Base-by-base conservation (phyloP, 1,140 invertebrate genomes). In the Drosophila subobscura region DNA sequence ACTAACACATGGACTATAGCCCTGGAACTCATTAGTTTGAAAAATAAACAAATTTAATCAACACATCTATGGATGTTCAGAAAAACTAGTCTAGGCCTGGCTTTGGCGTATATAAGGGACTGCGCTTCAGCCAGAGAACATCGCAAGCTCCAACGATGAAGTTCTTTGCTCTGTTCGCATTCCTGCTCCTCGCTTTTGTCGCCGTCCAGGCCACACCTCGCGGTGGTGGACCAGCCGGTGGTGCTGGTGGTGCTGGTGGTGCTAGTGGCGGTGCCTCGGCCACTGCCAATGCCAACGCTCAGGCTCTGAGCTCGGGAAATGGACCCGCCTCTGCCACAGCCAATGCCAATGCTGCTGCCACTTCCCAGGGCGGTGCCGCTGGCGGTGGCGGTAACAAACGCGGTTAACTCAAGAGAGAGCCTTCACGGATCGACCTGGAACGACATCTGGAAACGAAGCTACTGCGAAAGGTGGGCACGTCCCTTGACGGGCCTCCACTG, bases 21-120 rank as follows among this genome's bases (percentile, higher is more conserved):
- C 52, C 14, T 54, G 63, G 66, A 50, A 37, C 25, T n/a, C n/a
- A 53, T 53, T 14, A 46, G 55, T 49, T 45, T 16, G 23, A 37
- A 50, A 58, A 25, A 59, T 14, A 56, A 53, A 41, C 2, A 60
- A 55, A 55, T 23, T 20, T 50, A 22, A 55, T 20, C 25, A 44
- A 55, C n/a, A 16, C 10, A 41, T 42, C 8, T 4, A 52, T n/a
- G n/a, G n/a, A n/a, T n/a, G n/a, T n/a, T 20, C 16, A 20, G 16
- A 7, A 44, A 63, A 57, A 57, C 52, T 10, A 64, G 71, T 64
- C 41, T 49, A 7, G 27, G 29, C 58, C 41, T 41, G 29, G 14
- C 25, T 73, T 46, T 23, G 5, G 41, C 33, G 14, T 77, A 77
- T 77, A 77, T 72, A 77, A 77, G 67, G 22, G 41, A 25, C 25